Base-by-base conservation (phyloP, 35 echinoderm and acorn worm genomes). In the Eucidaris tribuloides region DNA sequence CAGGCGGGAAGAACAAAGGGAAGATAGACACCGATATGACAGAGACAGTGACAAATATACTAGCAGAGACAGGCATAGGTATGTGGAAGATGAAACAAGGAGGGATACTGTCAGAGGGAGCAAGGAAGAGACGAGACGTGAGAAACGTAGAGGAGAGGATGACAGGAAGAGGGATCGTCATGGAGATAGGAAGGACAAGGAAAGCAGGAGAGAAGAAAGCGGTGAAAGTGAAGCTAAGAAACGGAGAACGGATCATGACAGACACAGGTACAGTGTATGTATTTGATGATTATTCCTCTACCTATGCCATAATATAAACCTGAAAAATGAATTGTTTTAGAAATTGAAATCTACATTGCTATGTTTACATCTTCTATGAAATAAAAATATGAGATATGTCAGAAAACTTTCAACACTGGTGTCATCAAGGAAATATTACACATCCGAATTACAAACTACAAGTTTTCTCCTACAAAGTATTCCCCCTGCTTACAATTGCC, bases 1-100 rank as follows among this genome's bases (percentile, higher is more conserved):
- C n/a, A n/a, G n/a, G n/a, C 0, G 40, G 39, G 52, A 81, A 34
- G 39, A 6, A 39, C 33, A 18, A n/a, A 87, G 57, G 50, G 40
- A 31, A 43, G 20, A 58, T 25, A 81, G 43, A 81, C 54, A 81
- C 41, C 20, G 35, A 62, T 11, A 62, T 62, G 79, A 62, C 28
- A 27, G 61, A 23, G 79, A 62, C 17, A 81, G 79, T 4, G 68
- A 74, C 7, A 74, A 74, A 36, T 7, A 44, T 74, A 42, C 68
- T 74, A 44, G 44, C 29, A 27, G 79, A 62, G 63, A 76, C 28
- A 92, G 37, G 77, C 61, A 86, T 60, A 28, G 52, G 52, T 37
- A 66, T 58, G 29, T 20, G 79, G 70, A 42, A 80, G 54, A 80
- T 20, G 82, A 80, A n/a, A 9, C 35, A 65, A 38, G 37, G 55